Evolutionary conservation across 1,140 invertebrate species (phyloP).

Genomic region (Drosophila repletoides): DNA sequence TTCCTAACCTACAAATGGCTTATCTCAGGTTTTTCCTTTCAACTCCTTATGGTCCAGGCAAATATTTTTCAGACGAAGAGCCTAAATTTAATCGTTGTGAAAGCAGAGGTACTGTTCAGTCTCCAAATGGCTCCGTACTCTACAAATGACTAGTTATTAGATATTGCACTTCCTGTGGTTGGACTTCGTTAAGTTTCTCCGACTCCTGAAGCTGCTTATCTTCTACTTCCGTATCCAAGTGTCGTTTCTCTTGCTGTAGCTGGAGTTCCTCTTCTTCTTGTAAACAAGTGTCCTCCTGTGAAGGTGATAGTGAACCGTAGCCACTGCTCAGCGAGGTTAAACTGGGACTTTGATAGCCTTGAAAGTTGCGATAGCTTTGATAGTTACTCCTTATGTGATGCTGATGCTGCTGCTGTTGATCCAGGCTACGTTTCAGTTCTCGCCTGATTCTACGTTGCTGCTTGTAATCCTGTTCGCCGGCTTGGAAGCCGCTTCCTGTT

Average conservation of each 20-base stretch:
- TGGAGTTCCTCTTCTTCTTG: constrained; percentile 9
- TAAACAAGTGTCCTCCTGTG: constrained; percentile 2
- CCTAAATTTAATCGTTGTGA: no score
- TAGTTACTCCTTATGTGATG: constrained; percentile 25
- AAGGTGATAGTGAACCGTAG: constrained; percentile 41
- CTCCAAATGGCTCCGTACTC: no score
- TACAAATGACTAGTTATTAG: constrained; percentile 45
- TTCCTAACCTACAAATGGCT: no score
- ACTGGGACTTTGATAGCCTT: constrained; percentile 26
- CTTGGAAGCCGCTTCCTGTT: background rate
- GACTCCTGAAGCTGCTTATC: background rate
- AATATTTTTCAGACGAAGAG: no score
- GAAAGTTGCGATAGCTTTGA: constrained; percentile 21
- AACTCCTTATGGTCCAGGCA: no score
- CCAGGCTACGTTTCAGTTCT: constrained; percentile 64
- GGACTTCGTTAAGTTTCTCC: background rate
- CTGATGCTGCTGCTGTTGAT: constrained; percentile 58
- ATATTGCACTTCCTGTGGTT: background rate
- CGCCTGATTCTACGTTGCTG: constrained; percentile 60
- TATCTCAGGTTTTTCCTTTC: no score
- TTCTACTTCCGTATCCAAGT: background rate
- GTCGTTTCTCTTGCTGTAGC: background rate
- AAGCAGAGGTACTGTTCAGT: no score
- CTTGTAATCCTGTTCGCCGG: constrained; percentile 54
- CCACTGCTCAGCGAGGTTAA: constrained; percentile 61